A percentile compares a stretch with the other conserved stretches of the same genome.
Evolutionary conservation across 2,888 invertebrate genomes (phyloP).

Genomic region (Orthosia incerta): DNA sequence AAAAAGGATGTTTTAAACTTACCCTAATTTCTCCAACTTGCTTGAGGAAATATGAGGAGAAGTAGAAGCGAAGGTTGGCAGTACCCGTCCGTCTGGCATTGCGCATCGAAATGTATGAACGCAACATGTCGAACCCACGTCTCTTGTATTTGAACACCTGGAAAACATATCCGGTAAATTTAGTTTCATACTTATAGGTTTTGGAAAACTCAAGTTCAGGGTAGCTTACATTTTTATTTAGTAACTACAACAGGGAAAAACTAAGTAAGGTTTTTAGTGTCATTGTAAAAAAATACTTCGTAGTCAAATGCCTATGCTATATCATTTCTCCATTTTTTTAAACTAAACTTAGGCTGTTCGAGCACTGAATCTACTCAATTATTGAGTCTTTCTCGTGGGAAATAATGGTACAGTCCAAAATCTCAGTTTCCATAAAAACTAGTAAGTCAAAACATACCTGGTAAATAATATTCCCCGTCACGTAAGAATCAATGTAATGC

Average conservation of each 20-base stretch:
- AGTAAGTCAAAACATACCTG: conserved; percentile 90
- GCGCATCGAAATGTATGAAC: conserved; percentile 76
- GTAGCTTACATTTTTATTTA: too few relatives aligned
- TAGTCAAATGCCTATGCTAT: too few relatives aligned
- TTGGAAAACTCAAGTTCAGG: too few relatives aligned
- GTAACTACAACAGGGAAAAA: too few relatives aligned
- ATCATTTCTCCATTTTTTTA: too few relatives aligned
- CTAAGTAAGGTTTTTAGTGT: too few relatives aligned
- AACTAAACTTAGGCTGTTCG: too few relatives aligned
- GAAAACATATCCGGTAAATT: conserved; percentile 43
- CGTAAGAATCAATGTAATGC: conserved; percentile 96
- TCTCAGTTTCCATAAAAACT: too few relatives aligned
- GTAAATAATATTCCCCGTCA: conserved; percentile 96
- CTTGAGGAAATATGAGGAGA: conserved; percentile 86
- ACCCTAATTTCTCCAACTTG: conserved; percentile 87
- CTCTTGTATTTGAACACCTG: conserved; percentile 88
- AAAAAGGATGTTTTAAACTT: conserved; percentile 52
- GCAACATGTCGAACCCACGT: conserved; percentile 80
- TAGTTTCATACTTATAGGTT: neutral
- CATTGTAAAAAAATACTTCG: too few relatives aligned
- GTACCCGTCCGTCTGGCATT: conserved; percentile 71
- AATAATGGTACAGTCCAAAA: too few relatives aligned
- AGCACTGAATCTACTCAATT: too few relatives aligned
- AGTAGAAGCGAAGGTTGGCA: conserved; percentile 84
- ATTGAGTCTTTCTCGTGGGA: too few relatives aligned